phyloP scores from a whole-genome alignment of 1,140 invertebrate genomes.

The Drosophila teissieri region DNA sequence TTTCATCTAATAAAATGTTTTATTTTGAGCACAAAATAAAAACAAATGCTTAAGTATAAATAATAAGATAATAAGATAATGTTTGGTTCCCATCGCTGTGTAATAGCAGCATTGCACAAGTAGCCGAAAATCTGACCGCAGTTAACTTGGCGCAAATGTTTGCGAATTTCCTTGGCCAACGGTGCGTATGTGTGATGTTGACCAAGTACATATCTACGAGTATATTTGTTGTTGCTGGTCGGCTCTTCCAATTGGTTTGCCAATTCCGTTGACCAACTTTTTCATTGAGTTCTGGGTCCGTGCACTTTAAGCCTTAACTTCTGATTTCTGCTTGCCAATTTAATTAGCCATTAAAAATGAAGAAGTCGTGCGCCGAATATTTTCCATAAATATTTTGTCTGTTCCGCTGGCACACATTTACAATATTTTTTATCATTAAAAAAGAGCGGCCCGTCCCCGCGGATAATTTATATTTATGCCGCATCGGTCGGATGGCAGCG shows the following conservation, averaged over 20 bases:
- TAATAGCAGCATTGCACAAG: constrained; percentile 1
- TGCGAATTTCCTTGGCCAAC: constrained; percentile 35
- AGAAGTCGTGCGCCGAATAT: constrained; percentile 44
- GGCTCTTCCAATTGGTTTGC: constrained; percentile 71
- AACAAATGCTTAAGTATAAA: too few relatives aligned
- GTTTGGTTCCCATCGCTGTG: constrained; percentile 12
- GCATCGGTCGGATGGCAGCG: constrained; percentile 45
- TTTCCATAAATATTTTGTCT: constrained; percentile 64
- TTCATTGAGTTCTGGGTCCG: constrained; percentile 42
- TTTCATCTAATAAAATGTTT: background rate
- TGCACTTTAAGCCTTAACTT: constrained; percentile 25
- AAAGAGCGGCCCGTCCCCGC: constrained; percentile 14
- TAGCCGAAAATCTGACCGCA: constrained; percentile 51
- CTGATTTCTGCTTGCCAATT: constrained; percentile 49
- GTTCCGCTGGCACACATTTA: constrained; percentile 14
- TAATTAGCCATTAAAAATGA: constrained; percentile 74
- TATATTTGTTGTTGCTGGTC: constrained; percentile 24
- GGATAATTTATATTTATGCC: constrained; percentile 59
- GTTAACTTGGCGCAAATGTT: constrained; percentile 67
- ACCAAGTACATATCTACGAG: constrained; percentile 14
- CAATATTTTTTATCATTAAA: constrained; percentile 41
- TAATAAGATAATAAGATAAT: too few relatives aligned
- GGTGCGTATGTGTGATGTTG: constrained; percentile 20
- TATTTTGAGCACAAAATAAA: too few relatives aligned
- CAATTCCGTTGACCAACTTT: constrained; percentile 63